A percentile compares a stretch with the other conserved stretches of the same genome.
Conservation (phyloP, 2,797 vertebrate genomes). For the Tympanoctomys barrerae region DNA sequence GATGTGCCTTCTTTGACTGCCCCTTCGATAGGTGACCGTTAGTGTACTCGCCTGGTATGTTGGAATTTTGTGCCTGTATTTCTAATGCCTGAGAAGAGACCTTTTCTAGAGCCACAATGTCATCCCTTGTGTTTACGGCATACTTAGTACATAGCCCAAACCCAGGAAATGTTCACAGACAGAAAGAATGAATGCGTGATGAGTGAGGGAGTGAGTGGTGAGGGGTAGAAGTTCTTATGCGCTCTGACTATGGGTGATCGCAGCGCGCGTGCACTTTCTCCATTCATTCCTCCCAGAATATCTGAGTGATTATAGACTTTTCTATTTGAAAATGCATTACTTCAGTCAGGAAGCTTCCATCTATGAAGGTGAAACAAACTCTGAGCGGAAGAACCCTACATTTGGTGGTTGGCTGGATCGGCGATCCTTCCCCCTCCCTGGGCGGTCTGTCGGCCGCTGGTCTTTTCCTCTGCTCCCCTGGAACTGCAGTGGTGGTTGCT, state of each 20-base stretch:
- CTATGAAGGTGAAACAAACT: background rate
- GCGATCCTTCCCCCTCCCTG: no score
- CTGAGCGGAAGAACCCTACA: background rate
- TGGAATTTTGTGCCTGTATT: conserved; percentile 21
- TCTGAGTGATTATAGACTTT: background rate
- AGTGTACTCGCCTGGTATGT: background rate
- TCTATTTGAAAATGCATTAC: background rate
- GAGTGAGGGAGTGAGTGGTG: background rate
- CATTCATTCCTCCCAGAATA: background rate
- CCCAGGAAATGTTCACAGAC: background rate
- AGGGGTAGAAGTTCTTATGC: background rate
- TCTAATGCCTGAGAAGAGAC: background rate
- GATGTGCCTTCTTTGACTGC: background rate
- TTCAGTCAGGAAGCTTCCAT: background rate
- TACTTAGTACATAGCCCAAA: background rate
- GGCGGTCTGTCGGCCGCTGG: background rate
- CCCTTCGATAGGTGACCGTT: background rate
- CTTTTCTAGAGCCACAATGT: background rate
- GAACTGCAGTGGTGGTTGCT: background rate
- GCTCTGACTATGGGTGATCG: background rate
- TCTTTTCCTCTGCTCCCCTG: conserved; percentile 1
- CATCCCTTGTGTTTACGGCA: background rate
- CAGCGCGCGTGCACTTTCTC: background rate
- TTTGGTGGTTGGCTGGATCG: background rate
- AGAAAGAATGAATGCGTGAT: background rate